A percentile compares a stretch with the other conserved stretches of the same genome.
phyloP scores from a whole-genome alignment of 2,113 vertebrate species.

The Lasiurus borealis region DNA sequence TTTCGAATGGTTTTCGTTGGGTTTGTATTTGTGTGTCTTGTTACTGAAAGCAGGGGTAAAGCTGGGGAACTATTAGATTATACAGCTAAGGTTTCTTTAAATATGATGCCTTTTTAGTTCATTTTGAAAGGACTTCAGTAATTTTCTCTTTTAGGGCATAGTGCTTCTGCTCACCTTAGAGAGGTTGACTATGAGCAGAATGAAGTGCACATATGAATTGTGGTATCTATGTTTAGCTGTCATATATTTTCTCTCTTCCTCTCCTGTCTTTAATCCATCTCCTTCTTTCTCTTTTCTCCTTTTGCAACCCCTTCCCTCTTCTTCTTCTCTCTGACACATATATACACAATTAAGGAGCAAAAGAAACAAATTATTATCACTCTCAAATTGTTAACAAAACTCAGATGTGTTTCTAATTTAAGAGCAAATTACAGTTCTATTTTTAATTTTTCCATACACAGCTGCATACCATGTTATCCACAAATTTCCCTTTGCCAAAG shows the following conservation, averaged over 20 bases:
- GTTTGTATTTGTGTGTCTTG: neutral
- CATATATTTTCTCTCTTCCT: neutral
- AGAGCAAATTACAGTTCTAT: conserved; percentile 63
- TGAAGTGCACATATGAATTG: neutral
- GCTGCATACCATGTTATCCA: conserved; percentile 66
- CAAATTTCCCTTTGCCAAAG: conserved; percentile 60
- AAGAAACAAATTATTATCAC: conserved; percentile 76
- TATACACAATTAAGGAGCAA: conserved; percentile 61
- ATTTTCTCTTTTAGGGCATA: conserved; percentile 3
- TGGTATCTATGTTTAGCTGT: neutral
- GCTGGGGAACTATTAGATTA: neutral
- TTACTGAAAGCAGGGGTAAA: neutral
- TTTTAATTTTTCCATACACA: conserved; percentile 75
- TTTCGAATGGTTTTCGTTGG: neutral
- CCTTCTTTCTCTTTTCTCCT: neutral
- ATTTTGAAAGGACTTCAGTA: neutral
- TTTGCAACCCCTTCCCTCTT: neutral
- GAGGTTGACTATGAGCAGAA: neutral
- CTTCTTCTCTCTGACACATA: conserved; percentile 6
- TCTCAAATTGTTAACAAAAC: conserved; percentile 76
- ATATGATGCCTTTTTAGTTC: neutral
- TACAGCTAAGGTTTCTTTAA: neutral
- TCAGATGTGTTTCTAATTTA: conserved; percentile 81
- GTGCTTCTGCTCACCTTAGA: neutral
- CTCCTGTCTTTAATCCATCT: neutral